Evolutionary conservation across 1,140 invertebrate genomes (phyloP), one percentile per base, ranked within the genome.

Genomic region (Camponotus vicinus): DNA sequence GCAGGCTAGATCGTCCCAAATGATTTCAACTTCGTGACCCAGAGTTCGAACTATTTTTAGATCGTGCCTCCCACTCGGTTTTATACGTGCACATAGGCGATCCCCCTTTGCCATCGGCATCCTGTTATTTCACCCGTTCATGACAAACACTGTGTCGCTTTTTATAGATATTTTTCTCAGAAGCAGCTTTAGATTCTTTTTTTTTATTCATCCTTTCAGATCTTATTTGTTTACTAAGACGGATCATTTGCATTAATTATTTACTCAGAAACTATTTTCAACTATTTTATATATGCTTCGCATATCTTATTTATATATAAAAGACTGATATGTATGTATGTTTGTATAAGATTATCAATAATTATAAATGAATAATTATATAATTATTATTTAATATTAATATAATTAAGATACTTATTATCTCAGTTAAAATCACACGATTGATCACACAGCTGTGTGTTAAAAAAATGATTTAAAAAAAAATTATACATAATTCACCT

Each of bases 21-120:
- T 85, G 85, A 70, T 75, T 85, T 85, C 88, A 71, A 37, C 86
- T 90, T 83, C 80, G 88, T 90, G 88, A 88, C 82, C 88, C 61
- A 79, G 21, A 71, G 88, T 86, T 69, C 77, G 73, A 86, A 79
- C 49, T 90, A 88, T 90, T 90, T 90, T 90, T 90, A 90, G 76
- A 55, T 49, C 45, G 0, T 52, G 13, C 61, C 49, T 78, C 76
- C 70, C 79, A 89, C 55, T 64, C 42, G 40, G 61, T 80, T 86
- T 85, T 84, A 78, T 76, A 45, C 40, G 34, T 59, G 52, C 88
- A 78, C 32, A 73, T 73, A 83, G 57, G 67, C 67, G 42, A 64
- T 85, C 61, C 69, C 42, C 73, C 57, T 86, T 75, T 63, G 37
- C 76, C 64, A 77, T 37, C 40, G 77, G 52, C 45, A 73, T 87